phyloP scores from a whole-genome alignment of 2,113 vertebrate species.

The Spea bombifrons region DNA sequence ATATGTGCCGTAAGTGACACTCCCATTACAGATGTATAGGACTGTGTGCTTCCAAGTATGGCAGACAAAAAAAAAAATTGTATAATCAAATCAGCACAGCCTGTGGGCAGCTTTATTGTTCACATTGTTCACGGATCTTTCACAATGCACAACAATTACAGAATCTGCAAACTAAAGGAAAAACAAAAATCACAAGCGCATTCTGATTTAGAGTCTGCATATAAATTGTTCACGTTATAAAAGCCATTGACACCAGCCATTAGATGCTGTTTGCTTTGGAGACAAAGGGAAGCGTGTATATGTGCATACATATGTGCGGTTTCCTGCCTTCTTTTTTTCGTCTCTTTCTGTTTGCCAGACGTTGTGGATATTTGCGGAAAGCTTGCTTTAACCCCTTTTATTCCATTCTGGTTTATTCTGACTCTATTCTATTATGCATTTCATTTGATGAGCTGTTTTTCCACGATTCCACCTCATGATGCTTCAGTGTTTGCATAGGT shows the following conservation, averaged over 20 bases:
- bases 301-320: slow-evolving; percentile 14
- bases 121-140: neutral
- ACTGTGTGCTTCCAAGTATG: neutral
- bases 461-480: neutral
- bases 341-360: slow-evolving; percentile 12
- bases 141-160: neutral
- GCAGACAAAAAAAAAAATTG: slow-evolving; percentile 5
- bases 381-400: slow-evolving; percentile 18
- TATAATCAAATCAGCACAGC: slow-evolving; percentile 21
- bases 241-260: slow-evolving; percentile 29
- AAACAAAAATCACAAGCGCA: slow-evolving; percentile 3
- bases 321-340: neutral
- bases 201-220: slow-evolving; percentile 19
- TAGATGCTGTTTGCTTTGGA: slow-evolving; percentile 22
- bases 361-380: slow-evolving; percentile 38
- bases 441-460: slow-evolving; percentile 8
- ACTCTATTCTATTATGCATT: slow-evolving; percentile 7
- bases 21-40: neutral
- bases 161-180: slow-evolving; percentile 2
- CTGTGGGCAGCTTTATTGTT: slow-evolving; percentile 25
- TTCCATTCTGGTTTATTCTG: neutral
- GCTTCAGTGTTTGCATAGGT: slow-evolving; percentile 1
- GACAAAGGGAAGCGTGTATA: slow-evolving; percentile 35
- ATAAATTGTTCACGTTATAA: slow-evolving; percentile 27
- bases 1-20: slow-evolving; percentile 4